Percentiles rank a stretch among this genome's conserved stretches.
phyloP scores from a whole-genome alignment of 92 coral and sea anemone species.

The Epizoanthus fatuus region DNA sequence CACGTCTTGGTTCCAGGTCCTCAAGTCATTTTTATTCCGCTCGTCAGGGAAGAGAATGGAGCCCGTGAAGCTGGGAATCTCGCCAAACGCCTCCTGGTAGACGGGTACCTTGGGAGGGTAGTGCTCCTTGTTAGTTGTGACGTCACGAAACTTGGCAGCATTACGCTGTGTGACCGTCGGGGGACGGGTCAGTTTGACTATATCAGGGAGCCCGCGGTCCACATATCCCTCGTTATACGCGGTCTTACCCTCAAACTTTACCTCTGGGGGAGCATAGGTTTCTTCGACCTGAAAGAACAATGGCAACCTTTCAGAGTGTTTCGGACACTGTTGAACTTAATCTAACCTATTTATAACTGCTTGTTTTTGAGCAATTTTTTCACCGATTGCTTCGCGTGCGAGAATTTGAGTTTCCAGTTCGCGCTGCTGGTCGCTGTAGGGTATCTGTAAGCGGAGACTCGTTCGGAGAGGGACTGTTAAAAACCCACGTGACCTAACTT shows the following conservation, averaged over 20 bases:
- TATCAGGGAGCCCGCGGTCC: constrained; percentile 79
- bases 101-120: constrained; percentile 80
- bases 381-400: too few relatives aligned
- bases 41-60: constrained; percentile 91
- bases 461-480: too few relatives aligned
- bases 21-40: constrained; percentile 59
- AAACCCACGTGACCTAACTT: too few relatives aligned
- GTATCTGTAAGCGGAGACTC: too few relatives aligned
- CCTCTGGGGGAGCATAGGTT: constrained; percentile 70
- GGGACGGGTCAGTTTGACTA: constrained; percentile 86
- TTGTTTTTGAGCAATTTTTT: too few relatives aligned
- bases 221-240: constrained; percentile 80
- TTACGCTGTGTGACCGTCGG: constrained; percentile 74
- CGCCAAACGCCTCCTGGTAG: constrained; percentile 83
- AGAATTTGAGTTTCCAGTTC: too few relatives aligned
- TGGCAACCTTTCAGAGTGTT: background rate
- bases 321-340: too few relatives aligned
- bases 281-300: constrained; percentile 69
- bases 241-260: constrained; percentile 85
- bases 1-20: constrained; percentile 95
- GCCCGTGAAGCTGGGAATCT: constrained; percentile 94
- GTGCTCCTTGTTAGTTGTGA: constrained; percentile 92
- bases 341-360: too few relatives aligned
- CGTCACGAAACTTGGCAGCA: constrained; percentile 77
- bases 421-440: too few relatives aligned